Base-by-base conservation (phyloP, 2,888 invertebrate species). In the Sympetrum striolatum region DNA sequence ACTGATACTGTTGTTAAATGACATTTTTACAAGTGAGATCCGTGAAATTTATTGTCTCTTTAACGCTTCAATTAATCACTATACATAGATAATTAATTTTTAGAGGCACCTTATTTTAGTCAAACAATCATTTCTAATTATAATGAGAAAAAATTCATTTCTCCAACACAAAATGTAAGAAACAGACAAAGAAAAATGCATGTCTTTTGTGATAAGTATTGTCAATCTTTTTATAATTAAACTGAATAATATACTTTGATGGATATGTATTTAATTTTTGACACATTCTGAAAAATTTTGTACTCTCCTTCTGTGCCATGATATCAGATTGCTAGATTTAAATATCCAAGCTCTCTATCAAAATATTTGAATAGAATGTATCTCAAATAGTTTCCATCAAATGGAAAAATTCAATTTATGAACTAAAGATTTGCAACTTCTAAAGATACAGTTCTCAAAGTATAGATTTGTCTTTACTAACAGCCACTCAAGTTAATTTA, bases 1-100 rank as follows among this genome's bases (percentile, higher is more conserved):
- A 86, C 86, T 86, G 86, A 86, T 64, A 86, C 35, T 60, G 31
- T 86, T 86, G 86, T 64, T 86, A 86, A 86, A 86, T 86, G 60
- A 86, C 86, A 37, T 86, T 86, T 86, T 86, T 64, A 58, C 58
- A 86, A 86, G 37, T 86, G 60, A 64, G 86, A 86, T 86, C 64
- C 60, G 37, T 86, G 35, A 86, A 86, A 35, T 64, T 37, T 39
- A 35, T 82, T 35, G 53, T 35, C 58, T 35, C 86, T 64, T 60
- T 64, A 64, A 18, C n/a, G 39, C 86, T 86, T 86, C 86, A 64
- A 86, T 60, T 60, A 39, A 60, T 86, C 86, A 64, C 86, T 58
- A 37, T 60, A 86, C 35, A 86, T 60, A n/a, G 37, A 86, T 86
- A 86, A 31, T 60, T 60, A n/a, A 86, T 60, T 86, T 60, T 64